Evolutionary conservation across 2,113 vertebrate species (phyloP), one percentile per base, ranked within the genome.

Genomic region (Origma solitaria): DNA sequence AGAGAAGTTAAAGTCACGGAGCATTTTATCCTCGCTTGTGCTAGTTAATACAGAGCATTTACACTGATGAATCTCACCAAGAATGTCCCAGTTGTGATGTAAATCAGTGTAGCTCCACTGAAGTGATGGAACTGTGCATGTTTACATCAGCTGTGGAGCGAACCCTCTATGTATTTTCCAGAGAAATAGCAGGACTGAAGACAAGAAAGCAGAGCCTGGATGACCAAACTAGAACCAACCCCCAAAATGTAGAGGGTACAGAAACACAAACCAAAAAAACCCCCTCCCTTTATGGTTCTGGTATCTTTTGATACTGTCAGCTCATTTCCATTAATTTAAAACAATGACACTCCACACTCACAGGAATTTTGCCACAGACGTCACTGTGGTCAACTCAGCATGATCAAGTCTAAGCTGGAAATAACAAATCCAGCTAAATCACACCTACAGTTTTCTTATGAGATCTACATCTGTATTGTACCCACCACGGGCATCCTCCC

Each of bases 401-500:
- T 42, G 42, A 75, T 2, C 57, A 45, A 82, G 38, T 22, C 44
- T 75, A 44, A 75, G 76, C 31, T 83, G 85, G 45, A 83, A 90
- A 75, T 44, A 92, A 66, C 23, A 90, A 93, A 95, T 58, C 51
- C 38, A 64, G 11, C 31, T 53, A 66, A 94, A 88, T 88, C 77
- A 71, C 83, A 88, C 70, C 72, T 95, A 61, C 23, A 61, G 24
- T 79, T 95, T 86, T 94, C 56, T 94, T 78, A 50, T 8, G 69
- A 31, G 65, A 68, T 27, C 47, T 76, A 2, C 38, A 30, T 33
- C 30, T 19, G 45, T 28, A 13, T 91, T 87, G 92, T 54, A 88
- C 60, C 62, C 54, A 82, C 69, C 62, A 40, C 61, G 76, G 62
- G 28, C 66, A 79, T 69, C 78, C 49, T 82, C 28, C 71, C 68